phyloP scores from a whole-genome alignment of 2,888 invertebrate genomes.

The Erebia aethiops region DNA sequence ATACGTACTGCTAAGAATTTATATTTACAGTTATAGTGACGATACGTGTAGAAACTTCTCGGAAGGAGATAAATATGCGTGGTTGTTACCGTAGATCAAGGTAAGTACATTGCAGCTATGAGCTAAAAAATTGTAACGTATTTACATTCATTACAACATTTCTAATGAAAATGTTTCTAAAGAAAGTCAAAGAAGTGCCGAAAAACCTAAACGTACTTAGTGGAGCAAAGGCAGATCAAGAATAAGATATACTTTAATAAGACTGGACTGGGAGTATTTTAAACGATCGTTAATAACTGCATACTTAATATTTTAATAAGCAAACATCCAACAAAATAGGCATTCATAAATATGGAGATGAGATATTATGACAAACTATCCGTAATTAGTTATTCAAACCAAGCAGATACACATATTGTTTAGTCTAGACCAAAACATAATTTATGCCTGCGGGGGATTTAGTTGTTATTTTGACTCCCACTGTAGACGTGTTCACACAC shows the following conservation, averaged over 20 bases:
- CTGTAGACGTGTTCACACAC: conserved; percentile 40
- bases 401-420: conserved; percentile 35
- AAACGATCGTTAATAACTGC: background rate
- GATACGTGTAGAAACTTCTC: background rate
- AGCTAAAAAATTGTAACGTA: background rate
- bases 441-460: conserved; percentile 40
- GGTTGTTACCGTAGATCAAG: background rate
- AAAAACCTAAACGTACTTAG: too few relatives aligned
- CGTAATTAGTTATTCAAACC: conserved; percentile 36
- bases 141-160: too few relatives aligned
- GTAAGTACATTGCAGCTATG: background rate
- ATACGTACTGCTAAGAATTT: conserved; percentile 14
- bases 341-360: conserved; percentile 23
- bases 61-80: background rate
- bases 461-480: conserved; percentile 36
- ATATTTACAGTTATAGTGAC: background rate
- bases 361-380: conserved; percentile 31
- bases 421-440: conserved; percentile 40
- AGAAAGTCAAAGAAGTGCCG: too few relatives aligned
- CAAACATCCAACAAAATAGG: background rate
- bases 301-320: background rate
- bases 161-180: too few relatives aligned
- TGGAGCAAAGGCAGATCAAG: too few relatives aligned
- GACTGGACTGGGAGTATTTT: too few relatives aligned
- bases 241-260: background rate